phyloP scores from a whole-genome alignment of 2,888 invertebrate species.

The Phengaris arion region DNA sequence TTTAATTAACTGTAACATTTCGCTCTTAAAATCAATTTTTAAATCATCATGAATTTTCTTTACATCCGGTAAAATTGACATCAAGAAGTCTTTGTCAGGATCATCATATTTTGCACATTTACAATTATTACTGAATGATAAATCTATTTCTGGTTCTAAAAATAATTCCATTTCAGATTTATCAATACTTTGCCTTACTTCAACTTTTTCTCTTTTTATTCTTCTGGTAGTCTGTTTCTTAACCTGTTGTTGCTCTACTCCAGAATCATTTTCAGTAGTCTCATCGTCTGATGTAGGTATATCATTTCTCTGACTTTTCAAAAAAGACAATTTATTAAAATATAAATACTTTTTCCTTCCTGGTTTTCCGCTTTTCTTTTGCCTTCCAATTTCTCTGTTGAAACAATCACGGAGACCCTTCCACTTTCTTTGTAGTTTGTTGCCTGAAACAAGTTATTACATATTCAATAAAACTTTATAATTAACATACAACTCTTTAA shows the following conservation, averaged over 20 bases:
- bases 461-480: too few relatives aligned
- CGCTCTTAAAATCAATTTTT: slow-evolving; percentile 34
- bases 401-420: slow-evolving; percentile 12
- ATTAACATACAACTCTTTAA: too few relatives aligned
- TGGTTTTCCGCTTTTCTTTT: background rate
- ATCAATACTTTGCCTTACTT: slow-evolving; percentile 30
- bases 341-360: background rate
- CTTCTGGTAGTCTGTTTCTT: slow-evolving; percentile 31
- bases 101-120: slow-evolving; percentile 28
- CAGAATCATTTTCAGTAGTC: slow-evolving; percentile 9
- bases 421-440: slow-evolving; percentile 15
- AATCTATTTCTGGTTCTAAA: slow-evolving; percentile 31
- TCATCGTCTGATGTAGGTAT: background rate
- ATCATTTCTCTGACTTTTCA: slow-evolving; percentile 1
- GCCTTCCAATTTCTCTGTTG: slow-evolving; percentile 11
- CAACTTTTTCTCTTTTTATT: slow-evolving; percentile 1
- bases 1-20: slow-evolving; percentile 34
- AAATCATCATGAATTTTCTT: slow-evolving; percentile 32
- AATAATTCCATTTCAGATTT: slow-evolving; percentile 32
- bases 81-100: slow-evolving; percentile 33
- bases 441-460: background rate
- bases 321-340: slow-evolving; percentile 6
- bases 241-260: slow-evolving; percentile 28
- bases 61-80: slow-evolving; percentile 31
- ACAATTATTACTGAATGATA: slow-evolving; percentile 21